Evolutionary conservation across 2,888 invertebrate species (phyloP).

Genomic region (Zootermopsis nevadensis): DNA sequence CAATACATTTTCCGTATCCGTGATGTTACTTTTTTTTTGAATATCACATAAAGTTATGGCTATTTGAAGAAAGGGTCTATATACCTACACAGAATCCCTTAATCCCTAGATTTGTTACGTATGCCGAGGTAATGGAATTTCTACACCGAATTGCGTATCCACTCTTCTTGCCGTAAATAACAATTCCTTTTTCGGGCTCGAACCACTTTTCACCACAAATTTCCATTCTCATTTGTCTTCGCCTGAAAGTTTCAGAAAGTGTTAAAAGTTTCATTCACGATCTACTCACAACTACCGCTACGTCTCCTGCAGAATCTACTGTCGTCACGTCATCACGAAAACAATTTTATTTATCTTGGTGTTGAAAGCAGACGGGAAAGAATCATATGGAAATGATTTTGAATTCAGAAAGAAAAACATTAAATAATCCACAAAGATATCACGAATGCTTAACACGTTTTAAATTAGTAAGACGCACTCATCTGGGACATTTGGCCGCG

Average conservation of each 20-base stretch:
- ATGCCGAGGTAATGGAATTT: constrained; percentile 6
- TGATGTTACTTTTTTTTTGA: neutral
- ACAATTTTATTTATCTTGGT: no score
- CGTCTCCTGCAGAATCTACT: no score
- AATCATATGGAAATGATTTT: no score
- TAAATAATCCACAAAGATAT: no score
- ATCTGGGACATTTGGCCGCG: no score
- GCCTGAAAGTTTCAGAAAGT: constrained; percentile 9
- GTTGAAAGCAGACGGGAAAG: no score
- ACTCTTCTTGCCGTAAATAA: constrained; percentile 6
- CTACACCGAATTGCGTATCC: neutral
- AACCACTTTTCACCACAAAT: neutral
- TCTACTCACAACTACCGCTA: neutral
- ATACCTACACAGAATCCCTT: neutral
- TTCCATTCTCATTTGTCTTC: constrained; percentile 26
- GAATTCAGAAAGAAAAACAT: no score
- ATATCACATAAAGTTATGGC: constrained; percentile 7
- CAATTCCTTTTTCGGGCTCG: neutral
- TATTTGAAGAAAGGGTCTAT: neutral
- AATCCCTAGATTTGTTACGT: constrained; percentile 6
- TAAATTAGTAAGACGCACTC: no score
- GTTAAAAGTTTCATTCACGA: neutral
- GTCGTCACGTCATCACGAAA: no score
- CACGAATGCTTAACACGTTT: no score
- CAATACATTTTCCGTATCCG: neutral